Conservation (phyloP, 2,797 vertebrate species). For the Gobionotothen gibberifrons region DNA sequence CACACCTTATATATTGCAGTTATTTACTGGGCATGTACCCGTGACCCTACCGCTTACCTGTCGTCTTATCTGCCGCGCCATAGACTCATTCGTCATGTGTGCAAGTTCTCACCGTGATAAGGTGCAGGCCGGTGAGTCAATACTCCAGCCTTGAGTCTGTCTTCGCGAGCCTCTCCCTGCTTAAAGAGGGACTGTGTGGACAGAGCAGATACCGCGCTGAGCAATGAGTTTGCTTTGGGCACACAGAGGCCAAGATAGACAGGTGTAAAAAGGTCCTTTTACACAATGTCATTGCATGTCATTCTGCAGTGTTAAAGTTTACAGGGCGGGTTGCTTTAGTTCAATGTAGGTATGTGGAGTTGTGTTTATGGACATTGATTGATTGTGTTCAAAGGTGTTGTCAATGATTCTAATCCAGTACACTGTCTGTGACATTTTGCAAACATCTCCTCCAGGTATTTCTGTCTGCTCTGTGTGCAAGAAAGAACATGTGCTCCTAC, state of each 20-base stretch:
- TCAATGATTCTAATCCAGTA: no score
- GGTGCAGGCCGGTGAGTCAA: conserved; percentile 72
- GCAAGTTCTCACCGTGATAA: conserved; percentile 81
- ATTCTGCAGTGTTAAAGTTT: conserved; percentile 48
- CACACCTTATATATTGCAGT: conserved; percentile 47
- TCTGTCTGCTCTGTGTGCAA: no score
- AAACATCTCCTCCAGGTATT: no score
- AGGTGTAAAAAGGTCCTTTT: conserved; percentile 65
- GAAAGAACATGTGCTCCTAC: no score
- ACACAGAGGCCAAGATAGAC: conserved; percentile 71
- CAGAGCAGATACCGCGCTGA: conserved; percentile 76
- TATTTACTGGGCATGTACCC: conserved; percentile 54
- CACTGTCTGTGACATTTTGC: no score
- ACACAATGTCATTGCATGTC: conserved; percentile 64
- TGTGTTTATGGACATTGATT: conserved; percentile 20
- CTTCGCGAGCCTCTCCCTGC: conserved; percentile 74
- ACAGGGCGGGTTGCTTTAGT: conserved; percentile 32
- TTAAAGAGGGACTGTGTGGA: conserved; percentile 76
- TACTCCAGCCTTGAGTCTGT: conserved; percentile 68
- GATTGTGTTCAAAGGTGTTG: neutral
- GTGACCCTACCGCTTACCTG: conserved; percentile 75
- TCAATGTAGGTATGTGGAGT: conserved; percentile 33
- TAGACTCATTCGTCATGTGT: conserved; percentile 78
- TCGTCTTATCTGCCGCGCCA: conserved; percentile 73
- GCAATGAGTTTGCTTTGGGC: conserved; percentile 78